Conservation (phyloP, 2,797 vertebrate species). For the Cyprinella venusta region DNA sequence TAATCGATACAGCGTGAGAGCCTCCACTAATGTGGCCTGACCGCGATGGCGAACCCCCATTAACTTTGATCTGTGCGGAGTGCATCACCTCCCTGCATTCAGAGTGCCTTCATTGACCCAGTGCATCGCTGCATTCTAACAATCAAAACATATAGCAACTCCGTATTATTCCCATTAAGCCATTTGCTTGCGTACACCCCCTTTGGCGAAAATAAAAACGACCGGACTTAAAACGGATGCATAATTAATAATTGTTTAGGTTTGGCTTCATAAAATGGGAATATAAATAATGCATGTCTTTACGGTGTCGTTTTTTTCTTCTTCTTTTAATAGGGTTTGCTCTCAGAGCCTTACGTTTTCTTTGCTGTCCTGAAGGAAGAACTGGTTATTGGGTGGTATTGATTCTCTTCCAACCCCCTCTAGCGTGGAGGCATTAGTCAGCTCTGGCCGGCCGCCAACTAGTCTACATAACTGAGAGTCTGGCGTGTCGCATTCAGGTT, state of each 20-base stretch:
- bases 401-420: constrained; percentile 75
- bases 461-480: constrained; percentile 64
- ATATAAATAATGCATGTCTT: constrained; percentile 82
- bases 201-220: constrained; percentile 61
- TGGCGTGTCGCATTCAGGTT: constrained; percentile 66
- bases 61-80: constrained; percentile 59
- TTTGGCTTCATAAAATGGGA: constrained; percentile 73
- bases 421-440: constrained; percentile 80
- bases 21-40: constrained; percentile 65
- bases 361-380: constrained; percentile 68
- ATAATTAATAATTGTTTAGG: constrained; percentile 83
- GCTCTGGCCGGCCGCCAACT: constrained; percentile 68
- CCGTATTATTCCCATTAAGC: constrained; percentile 68
- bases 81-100: constrained; percentile 60
- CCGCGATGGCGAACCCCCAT: constrained; percentile 61
- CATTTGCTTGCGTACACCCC: constrained; percentile 67
- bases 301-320: constrained; percentile 73
- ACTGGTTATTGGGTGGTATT: constrained; percentile 78
- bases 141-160: constrained; percentile 53
- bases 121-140: constrained; percentile 42
- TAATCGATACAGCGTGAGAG: constrained; percentile 75
- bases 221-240: constrained; percentile 62
- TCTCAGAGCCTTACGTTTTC: constrained; percentile 77
- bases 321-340: constrained; percentile 82
- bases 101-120: constrained; percentile 44